Conservation (phyloP, 2,797 vertebrate species). For the Eptatretus atami region DNA sequence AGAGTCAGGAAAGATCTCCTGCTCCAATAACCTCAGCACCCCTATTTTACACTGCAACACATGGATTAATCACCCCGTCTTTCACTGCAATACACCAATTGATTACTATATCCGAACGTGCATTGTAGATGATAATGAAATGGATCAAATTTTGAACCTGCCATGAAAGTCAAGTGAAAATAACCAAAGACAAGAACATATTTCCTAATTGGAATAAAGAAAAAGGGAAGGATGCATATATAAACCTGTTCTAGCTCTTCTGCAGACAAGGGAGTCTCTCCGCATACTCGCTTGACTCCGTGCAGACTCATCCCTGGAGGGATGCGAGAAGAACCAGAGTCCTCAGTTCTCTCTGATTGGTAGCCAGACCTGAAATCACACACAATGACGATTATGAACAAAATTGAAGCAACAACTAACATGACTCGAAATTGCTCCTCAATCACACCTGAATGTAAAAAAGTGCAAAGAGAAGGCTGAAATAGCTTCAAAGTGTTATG, state of each 20-base stretch:
- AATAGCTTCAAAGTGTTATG: no score
- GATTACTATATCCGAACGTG: no score
- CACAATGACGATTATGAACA: no score
- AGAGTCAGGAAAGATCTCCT: conserved; percentile 65
- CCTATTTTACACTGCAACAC: conserved; percentile 59
- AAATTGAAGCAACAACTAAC: no score
- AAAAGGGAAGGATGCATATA: background rate
- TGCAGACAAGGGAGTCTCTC: conserved; percentile 70
- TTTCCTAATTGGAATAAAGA: background rate
- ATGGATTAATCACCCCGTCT: conserved; percentile 1
- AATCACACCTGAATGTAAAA: no score
- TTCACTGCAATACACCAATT: background rate
- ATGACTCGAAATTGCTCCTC: no score
- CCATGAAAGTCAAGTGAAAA: background rate
- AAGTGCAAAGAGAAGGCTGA: no score
- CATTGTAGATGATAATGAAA: background rate
- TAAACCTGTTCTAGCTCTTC: conserved; percentile 78
- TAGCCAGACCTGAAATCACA: no score
- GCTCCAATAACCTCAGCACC: conserved; percentile 87
- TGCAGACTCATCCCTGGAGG: conserved; percentile 92
- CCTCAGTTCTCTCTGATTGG: conserved; percentile 14
- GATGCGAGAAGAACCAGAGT: conserved; percentile 43
- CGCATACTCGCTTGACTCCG: conserved; percentile 69
- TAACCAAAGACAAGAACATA: conserved; percentile 1
- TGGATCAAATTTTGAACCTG: background rate